A percentile compares a stretch with the other conserved stretches of the same genome.
phyloP scores from a whole-genome alignment of 2,113 vertebrate genomes.

The Talpa occidentalis region DNA sequence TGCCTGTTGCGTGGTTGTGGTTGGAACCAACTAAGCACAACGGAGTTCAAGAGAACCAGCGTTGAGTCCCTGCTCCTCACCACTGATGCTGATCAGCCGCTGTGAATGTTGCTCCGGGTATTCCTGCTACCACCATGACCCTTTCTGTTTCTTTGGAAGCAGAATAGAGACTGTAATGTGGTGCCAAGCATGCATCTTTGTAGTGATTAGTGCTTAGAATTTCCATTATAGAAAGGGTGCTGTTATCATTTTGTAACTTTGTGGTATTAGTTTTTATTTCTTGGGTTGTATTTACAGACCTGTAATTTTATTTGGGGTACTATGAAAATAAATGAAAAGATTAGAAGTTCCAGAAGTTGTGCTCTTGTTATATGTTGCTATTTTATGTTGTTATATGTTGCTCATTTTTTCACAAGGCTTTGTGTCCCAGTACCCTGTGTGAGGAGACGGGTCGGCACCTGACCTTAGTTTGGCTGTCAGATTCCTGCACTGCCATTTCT shows the following conservation, averaged over 20 bases:
- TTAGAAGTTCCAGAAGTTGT: background rate
- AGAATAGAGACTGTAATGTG: background rate
- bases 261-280: background rate
- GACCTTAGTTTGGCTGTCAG: background rate
- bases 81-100: background rate
- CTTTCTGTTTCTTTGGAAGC: background rate
- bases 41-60: background rate
- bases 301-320: background rate
- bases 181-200: background rate
- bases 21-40: background rate
- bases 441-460: background rate
- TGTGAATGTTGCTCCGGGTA: background rate
- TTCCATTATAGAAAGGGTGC: background rate
- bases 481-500: background rate
- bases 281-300: background rate
- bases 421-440: background rate
- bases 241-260: background rate
- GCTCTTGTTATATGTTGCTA: background rate
- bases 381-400: background rate
- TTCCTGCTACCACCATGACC: background rate
- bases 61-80: background rate
- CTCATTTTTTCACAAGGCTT: background rate
- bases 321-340: background rate
- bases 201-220: slow-evolving; percentile 1
- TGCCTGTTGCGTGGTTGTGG: background rate